Base-by-base conservation (phyloP, 1,140 invertebrate species). In the Procambarus virginalis region DNA sequence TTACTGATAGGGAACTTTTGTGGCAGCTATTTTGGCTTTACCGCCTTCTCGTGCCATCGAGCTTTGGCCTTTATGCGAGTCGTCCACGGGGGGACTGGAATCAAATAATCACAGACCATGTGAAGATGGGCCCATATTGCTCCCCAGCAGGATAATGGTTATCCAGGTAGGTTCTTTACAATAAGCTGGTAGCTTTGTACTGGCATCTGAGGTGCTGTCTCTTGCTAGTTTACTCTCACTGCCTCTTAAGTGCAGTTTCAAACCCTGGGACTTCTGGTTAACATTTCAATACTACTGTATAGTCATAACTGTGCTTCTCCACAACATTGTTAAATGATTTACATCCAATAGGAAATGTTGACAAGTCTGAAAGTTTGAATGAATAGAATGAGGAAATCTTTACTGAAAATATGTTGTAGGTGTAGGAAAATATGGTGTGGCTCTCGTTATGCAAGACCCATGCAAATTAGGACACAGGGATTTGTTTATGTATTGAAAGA, bases 1-100 rank as follows among this genome's bases (percentile, higher is more conserved):
- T 68, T n/a, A 68, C 64, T 68, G 64, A 10, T n/a, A 68, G 64
- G 64, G 64, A 68, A 68, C 20, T 68, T 68, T 68, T 68, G 64
- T 68, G 64, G 64, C 64, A 20, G 20, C 4, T 17, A 68, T 68
- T 68, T 68, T 68, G 64, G 64, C 64, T 68, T 68, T 68, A 68
- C 20, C 14, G 12, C 20, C 64, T 68, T 68, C 64, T 68, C 64
- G 20, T 68, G 5, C 64, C 64, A 68, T 68, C 14, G 20, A 68
- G 64, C 14, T 68, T 20, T 68, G 64, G 64, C 20, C 20, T 68
- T 68, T 68, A 68, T 5, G 14, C 2, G 64, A 68, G 14, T 68
- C 14, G 20, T 10, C 64, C 64, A 68, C 20, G 1, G 12, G 34
- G 64, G 64, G 64, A 17, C 64, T 68, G 64, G 64, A 68, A n/a